Conservation (phyloP, 2,113 vertebrate species). For the Heterocephalus glaber region DNA sequence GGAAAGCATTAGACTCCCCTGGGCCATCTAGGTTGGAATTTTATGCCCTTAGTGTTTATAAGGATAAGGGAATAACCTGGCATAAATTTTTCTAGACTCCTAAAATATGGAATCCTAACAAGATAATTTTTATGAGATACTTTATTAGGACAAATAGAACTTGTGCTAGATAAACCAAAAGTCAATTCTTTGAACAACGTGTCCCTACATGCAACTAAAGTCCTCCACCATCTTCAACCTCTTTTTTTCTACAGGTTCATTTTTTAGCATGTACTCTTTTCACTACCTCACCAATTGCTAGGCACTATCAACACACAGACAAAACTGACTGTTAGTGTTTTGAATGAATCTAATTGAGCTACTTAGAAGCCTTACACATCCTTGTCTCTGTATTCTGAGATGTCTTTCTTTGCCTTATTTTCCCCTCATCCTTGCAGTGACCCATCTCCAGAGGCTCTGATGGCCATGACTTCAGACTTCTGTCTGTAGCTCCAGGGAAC, state of each 20-base stretch:
- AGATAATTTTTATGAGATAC: background rate
- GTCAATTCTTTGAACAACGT: background rate
- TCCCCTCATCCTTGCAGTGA: background rate
- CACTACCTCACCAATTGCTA: background rate
- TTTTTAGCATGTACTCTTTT: background rate
- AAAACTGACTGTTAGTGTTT: background rate
- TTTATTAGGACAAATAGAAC: background rate
- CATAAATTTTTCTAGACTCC: background rate
- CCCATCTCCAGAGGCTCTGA: background rate
- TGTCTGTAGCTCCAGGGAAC: background rate
- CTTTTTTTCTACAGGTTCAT: background rate
- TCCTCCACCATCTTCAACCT: background rate
- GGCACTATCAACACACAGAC: background rate
- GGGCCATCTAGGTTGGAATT: background rate
- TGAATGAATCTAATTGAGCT: background rate
- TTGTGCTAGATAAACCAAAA: background rate
- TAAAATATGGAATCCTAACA: background rate
- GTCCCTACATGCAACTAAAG: background rate
- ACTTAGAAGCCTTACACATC: background rate
- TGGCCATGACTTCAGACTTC: background rate
- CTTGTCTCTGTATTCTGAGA: background rate
- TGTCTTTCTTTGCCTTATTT: background rate
- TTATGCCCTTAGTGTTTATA: background rate
- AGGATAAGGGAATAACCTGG: background rate
- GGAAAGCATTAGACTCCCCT: background rate